Conservation (phyloP, 2,113 vertebrate species). For the Numenius arquata region DNA sequence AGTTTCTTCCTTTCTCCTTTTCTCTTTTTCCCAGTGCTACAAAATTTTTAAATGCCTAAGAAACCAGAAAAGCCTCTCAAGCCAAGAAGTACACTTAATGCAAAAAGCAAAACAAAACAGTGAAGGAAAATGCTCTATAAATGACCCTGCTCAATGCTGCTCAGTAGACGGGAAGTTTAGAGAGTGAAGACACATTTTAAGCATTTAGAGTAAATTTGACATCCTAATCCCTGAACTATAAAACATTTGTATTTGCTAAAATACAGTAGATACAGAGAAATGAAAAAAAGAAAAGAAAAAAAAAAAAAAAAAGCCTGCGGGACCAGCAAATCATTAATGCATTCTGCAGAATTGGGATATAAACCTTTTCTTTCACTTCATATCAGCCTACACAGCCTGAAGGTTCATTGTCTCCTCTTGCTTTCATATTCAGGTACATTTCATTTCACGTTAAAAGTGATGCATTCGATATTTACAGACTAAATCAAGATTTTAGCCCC, state of each 20-base stretch:
- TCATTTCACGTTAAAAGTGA: not conserved
- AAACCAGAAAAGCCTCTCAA: not conserved
- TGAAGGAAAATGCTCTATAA: not conserved
- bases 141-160: not conserved
- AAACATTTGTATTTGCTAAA: not conserved
- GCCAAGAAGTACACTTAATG: not conserved
- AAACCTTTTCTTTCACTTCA: not conserved
- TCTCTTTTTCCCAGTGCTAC: not conserved
- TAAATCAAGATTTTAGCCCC: not conserved
- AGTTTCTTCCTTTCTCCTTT: not conserved
- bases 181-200: not conserved
- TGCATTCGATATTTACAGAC: not conserved
- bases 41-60: not conserved
- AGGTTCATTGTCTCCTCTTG: not conserved
- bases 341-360: not conserved
- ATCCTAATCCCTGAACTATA: not conserved
- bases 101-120: not conserved
- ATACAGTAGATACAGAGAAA: not conserved
- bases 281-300: too few relatives aligned
- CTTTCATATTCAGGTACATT: not conserved
- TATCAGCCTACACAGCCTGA: not conserved
- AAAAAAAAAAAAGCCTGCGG: not conserved
- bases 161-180: not conserved
- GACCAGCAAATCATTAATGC: not conserved
- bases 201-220: not conserved